A percentile compares a stretch with the other conserved stretches of the same genome.
Conservation (phyloP, 2,797 vertebrate genomes). For the Poliocrania exsul region DNA sequence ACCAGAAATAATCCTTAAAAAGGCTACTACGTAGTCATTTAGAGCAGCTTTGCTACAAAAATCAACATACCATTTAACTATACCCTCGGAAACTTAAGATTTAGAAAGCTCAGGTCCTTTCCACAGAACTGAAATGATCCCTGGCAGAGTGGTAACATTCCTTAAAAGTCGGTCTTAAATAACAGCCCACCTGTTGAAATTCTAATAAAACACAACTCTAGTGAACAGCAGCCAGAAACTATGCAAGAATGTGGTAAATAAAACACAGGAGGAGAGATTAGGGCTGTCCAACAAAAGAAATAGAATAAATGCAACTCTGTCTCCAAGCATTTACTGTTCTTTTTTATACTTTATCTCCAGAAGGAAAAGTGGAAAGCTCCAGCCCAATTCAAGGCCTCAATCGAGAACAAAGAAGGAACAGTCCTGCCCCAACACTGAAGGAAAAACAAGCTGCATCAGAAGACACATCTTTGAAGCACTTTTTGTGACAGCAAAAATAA, state of each 20-base stretch:
- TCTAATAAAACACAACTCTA: slow-evolving; percentile 36
- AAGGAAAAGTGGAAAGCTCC: not conserved
- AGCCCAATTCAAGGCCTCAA: not conserved
- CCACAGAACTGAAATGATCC: not conserved
- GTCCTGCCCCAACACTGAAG: not conserved
- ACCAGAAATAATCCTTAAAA: not conserved
- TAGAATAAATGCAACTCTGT: not conserved
- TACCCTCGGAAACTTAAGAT: not conserved
- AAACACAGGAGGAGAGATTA: not conserved
- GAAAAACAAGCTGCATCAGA: not conserved
- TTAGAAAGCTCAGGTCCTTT: slow-evolving; percentile 10
- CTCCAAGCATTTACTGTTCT: not conserved
- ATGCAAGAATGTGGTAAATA: slow-evolving; percentile 19
- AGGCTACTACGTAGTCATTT: not conserved
- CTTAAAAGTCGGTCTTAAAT: slow-evolving; percentile 38
- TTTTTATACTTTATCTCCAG: not conserved
- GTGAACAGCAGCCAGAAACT: slow-evolving; percentile 8
- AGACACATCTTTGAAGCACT: not conserved
- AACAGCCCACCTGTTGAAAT: slow-evolving; percentile 36
- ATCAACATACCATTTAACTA: not conserved
- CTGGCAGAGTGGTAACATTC: slow-evolving; percentile 16
- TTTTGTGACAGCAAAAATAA: not conserved
- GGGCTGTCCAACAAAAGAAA: not conserved
- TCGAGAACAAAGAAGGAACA: not conserved
- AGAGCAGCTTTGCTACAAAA: not conserved